Evolutionary conservation across 2,113 vertebrate genomes (phyloP), one percentile per base, ranked within the genome.

Genomic region (Cinclus cinclus): DNA sequence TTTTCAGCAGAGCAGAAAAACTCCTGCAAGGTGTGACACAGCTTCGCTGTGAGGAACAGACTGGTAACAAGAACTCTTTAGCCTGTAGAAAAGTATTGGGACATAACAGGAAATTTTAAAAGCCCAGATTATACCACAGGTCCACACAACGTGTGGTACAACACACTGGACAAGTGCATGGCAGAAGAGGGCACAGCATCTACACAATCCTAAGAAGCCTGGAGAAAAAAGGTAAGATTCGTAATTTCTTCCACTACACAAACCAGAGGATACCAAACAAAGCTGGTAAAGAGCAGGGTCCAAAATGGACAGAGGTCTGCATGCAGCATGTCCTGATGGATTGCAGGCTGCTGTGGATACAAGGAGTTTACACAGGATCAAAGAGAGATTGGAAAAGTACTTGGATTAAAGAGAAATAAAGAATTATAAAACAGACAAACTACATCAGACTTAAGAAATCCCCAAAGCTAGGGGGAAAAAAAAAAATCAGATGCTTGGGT

Each of bases 351-450:
- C 68, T 33, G n/a, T 7, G 55, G 37, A 10, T 15, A 53, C 37
- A 14, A 15, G 35, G 55, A 85, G 58, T 76, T 84, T 41, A 65
- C 46, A 42, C 8, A 24, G 83, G 33, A 77, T 62, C 86, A 85
- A 44, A 94, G 58, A 63, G 39, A 69, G 44, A 33, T 0, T 83
- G 78, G 78, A 65, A 62, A 90, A 90, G 41, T 35, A 90, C 75
- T 92, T 83, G 59, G 77, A 80, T 68, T 71, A 76, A 65, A 91
- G 71, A 92, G 64, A 65, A 80, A 62, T 50, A 58, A 39, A 69
- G 76, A 76, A 83, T 86, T 88, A 67, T 31, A 73, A 90, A 94
- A 30, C 41, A 85, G 78, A 71, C 69, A 76, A 53, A 93, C 50
- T 28, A 22, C 50, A 86, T 39, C 33, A 86, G 37, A 49, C 33